Base-by-base conservation (phyloP, 2,888 invertebrate genomes). In the Eulithis prunata region DNA sequence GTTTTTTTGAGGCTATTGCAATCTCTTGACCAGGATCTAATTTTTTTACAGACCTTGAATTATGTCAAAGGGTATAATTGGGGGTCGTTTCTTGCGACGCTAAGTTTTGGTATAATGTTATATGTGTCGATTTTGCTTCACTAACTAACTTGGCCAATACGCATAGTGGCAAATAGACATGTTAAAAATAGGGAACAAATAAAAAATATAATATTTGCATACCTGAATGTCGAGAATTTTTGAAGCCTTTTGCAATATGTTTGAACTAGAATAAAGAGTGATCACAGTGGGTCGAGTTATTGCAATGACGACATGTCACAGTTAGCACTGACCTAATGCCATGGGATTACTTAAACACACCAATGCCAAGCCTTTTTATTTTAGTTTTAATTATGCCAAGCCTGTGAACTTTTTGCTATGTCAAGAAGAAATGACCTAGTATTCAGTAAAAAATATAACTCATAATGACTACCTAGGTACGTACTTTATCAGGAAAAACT, bases 251-350 rank as follows among this genome's bases (percentile, higher is more conserved):
- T 46, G 13, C 10, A 46, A 46, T 46, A 13, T n/a, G 46, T 46
- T 46, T 21, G 14, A 14, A 14, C 8, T 47, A 47, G 47, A 47
- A 14, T 47, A 47, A 47, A 21, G 14, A 51, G 1, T 28, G 28
- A 11, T 41, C 8, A 41, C 41, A 0, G 41, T 41, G 41, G 41
- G 38, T n/a, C 36, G 43, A 56, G 57, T 54, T 66, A 70, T 71
- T 71, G 63, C 62, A 36, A 60, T 69, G 64, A 63, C 66, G 69
- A 53, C 69, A 64, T 60, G 21, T 57, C 62, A 55, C 53, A 54
- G 52, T 38, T 61, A 68, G 53, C 68, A 62, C 59, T 72, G 72
- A 72, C 72, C 68, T 68, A 70, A 68, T 66, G 53, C 55, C 66
- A 62, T 49, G 47, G 63, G 65, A 70, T 66, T 57, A 47, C 46